Conservation (phyloP, 2,888 invertebrate genomes). For the Tachystola acroxantha region DNA sequence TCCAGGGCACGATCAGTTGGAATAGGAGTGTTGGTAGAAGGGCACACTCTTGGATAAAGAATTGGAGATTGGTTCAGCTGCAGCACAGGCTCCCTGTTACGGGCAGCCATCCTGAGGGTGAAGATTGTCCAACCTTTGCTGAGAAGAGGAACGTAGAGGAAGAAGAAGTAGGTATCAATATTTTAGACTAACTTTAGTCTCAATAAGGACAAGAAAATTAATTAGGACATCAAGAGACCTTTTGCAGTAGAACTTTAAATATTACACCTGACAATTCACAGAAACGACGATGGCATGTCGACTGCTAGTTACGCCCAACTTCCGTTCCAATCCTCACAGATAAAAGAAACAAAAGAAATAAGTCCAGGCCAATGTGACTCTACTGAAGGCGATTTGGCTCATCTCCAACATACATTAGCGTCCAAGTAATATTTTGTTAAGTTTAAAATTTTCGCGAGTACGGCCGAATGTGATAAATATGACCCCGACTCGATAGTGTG, state of each 20-base stretch:
- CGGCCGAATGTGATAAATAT: conserved; percentile 34
- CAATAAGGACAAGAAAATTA: too few relatives aligned
- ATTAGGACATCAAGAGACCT: too few relatives aligned
- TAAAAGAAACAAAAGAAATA: conserved; percentile 17
- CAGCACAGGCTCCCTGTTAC: too few relatives aligned
- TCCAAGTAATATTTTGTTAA: conserved; percentile 50
- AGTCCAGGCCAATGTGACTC: conserved; percentile 13
- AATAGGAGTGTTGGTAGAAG: too few relatives aligned
- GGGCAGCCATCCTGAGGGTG: too few relatives aligned
- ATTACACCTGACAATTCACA: background rate
- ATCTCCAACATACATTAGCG: conserved; percentile 51
- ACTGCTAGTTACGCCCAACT: background rate
- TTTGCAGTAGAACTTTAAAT: background rate
- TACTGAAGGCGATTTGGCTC: conserved; percentile 43
- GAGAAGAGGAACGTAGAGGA: too few relatives aligned
- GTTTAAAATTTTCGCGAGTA: conserved; percentile 44
- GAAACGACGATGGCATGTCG: background rate
- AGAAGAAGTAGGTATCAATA: too few relatives aligned
- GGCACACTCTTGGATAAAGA: too few relatives aligned
- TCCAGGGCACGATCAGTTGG: too few relatives aligned
- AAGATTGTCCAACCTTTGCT: too few relatives aligned
- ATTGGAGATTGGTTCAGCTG: too few relatives aligned
- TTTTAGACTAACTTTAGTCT: too few relatives aligned
- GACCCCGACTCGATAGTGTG: conserved; percentile 16
- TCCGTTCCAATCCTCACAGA: background rate